phyloP scores from a whole-genome alignment of 2,113 vertebrate genomes.

The Xiphias gladius region DNA sequence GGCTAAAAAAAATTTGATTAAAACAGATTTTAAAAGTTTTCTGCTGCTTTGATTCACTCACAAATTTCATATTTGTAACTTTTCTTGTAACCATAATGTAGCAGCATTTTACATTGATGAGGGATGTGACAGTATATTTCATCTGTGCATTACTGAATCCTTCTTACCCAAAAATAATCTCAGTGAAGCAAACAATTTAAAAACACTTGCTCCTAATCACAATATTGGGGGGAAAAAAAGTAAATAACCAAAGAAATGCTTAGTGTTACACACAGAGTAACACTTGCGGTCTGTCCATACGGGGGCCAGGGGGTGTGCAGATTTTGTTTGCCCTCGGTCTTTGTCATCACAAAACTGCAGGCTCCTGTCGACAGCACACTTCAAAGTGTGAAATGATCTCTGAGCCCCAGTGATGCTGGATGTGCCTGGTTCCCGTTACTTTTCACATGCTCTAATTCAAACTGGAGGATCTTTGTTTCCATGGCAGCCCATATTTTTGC shows the following conservation, averaged over 20 bases:
- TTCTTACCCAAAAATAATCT: too few species aligned
- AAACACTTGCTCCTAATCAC: not conserved
- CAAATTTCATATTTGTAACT: too few species aligned
- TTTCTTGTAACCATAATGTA: too few species aligned
- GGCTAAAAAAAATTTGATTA: too few species aligned
- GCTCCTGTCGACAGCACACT: slow-evolving; percentile 54
- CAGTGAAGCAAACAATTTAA: too few species aligned
- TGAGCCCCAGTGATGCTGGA: slow-evolving; percentile 50
- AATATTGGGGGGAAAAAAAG: not conserved
- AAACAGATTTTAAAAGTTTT: too few species aligned
- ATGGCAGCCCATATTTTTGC: slow-evolving; percentile 50
- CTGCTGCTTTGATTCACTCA: too few species aligned
- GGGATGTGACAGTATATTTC: too few species aligned
- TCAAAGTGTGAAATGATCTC: slow-evolving; percentile 75
- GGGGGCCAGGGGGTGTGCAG: slow-evolving; percentile 14
- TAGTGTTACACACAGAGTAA: slow-evolving; percentile 35
- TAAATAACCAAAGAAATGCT: not conserved
- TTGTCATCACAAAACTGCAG: slow-evolving; percentile 66
- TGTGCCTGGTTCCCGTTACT: slow-evolving; percentile 49
- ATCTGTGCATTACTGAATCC: too few species aligned
- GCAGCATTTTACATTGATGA: too few species aligned
- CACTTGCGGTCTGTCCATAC: slow-evolving; percentile 38
- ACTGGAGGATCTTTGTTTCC: slow-evolving; percentile 54
- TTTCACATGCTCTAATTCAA: slow-evolving; percentile 31
- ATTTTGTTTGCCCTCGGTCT: slow-evolving; percentile 69